Base-by-base conservation (phyloP, 2,797 vertebrate species). In the Mastacembelus armatus region DNA sequence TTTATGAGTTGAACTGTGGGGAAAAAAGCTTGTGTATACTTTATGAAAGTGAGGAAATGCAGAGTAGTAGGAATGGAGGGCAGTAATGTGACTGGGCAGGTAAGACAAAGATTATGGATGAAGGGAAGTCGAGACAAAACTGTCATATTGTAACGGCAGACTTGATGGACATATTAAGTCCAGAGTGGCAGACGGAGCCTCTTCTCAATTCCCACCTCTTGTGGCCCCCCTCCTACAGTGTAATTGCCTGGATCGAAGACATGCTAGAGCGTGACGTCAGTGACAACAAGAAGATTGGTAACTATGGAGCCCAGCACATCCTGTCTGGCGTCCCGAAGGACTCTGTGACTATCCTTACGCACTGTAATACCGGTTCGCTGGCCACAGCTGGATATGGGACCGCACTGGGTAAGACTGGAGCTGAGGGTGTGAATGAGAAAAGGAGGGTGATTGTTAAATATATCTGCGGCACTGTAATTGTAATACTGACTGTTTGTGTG, bases 351-450 rank as follows among this genome's bases (percentile, higher is more conserved):
- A 91, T 98, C 58, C 93, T 98, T 63, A 98, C 96, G 5, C 96
- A 98, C 91, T 98, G 96, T 88, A 98, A 98, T 92, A 98, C 96
- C 0, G 96, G 96, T 11, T 94, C 95, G 0, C 91, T 98, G 77
- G 96, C 96, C 79, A 97, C 96, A 0, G 95, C 96, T 0, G 96
- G 96, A 85, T 98, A 97, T 0, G 96, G 96, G 44, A 98, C 96
- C 0, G 96, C 96, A 0, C 92, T 98, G 16, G 96, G 96, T 96
- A 81, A 93, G 93, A 21, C 33, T 1, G 61, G 29, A 33, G 56
- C 47, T 5, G 14, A 12, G 30, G 43, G 29, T 33, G 54, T 59
- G 57, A 57, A 32, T 43, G 33, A 45, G 54, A 24, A 11, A 27
- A 40, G n/a, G 10, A 5, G 40, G 35, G n/a, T 2, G 19, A 19